These are phyloP conservation scores for Fragum fragum DNA, from an alignment of 2,888 invertebrate species.

Conservation along the genomic window DNA sequence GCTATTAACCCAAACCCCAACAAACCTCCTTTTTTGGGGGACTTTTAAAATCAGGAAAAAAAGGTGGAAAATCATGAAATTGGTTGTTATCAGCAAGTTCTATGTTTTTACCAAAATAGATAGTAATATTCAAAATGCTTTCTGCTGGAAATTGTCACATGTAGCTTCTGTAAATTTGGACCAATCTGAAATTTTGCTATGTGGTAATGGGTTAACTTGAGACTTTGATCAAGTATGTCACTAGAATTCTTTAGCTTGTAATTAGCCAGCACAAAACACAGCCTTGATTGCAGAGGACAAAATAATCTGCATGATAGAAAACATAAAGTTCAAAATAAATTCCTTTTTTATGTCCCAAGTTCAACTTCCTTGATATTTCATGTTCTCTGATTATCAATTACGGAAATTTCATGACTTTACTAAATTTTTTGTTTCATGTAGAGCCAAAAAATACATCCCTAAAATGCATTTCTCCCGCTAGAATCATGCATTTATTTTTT, in stretches of 20 bases:
- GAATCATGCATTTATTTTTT: slow-evolving; percentile 4
- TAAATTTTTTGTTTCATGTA: slow-evolving; percentile 13
- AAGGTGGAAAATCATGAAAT: too few relatives aligned
- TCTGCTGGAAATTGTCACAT: too few relatives aligned
- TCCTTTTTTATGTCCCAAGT: not conserved
- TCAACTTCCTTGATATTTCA: slow-evolving; percentile 13
- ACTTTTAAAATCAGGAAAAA: too few relatives aligned
- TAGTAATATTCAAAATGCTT: too few relatives aligned
- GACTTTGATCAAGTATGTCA: too few relatives aligned
- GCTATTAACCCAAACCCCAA: too few relatives aligned
- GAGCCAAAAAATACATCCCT: slow-evolving; percentile 5
- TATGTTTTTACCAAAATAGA: too few relatives aligned
- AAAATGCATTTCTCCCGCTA: slow-evolving; percentile 5
- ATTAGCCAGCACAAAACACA: not conserved
- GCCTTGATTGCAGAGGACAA: not conserved
- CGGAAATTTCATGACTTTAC: slow-evolving; percentile 15
- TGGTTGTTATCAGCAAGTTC: too few relatives aligned
- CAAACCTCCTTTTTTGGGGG: too few relatives aligned
- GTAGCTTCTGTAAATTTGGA: too few relatives aligned
- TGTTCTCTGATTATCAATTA: slow-evolving; percentile 15
- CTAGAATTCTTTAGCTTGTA: not conserved
- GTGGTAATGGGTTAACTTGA: too few relatives aligned
- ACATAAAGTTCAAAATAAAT: slow-evolving; percentile 6
- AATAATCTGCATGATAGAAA: not conserved
- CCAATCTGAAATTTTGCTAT: too few relatives aligned